phyloP scores from a whole-genome alignment of 2,113 vertebrate genomes.

The Salvator merianae region DNA sequence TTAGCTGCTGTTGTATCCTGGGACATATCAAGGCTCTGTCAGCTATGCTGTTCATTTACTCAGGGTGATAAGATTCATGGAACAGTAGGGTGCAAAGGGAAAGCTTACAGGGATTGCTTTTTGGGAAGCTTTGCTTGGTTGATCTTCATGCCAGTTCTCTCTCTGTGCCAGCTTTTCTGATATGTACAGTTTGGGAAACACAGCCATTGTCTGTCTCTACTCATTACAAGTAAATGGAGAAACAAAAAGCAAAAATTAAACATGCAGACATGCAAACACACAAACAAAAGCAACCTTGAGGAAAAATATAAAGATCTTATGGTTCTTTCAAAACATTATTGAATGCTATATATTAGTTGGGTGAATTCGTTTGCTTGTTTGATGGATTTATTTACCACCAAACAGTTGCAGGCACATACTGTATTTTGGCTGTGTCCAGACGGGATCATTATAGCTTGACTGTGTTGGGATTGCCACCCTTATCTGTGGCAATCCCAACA shows the following conservation, averaged over 20 bases:
- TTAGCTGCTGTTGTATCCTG: neutral
- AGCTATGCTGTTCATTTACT: neutral
- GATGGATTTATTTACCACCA: no score
- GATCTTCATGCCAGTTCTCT: neutral
- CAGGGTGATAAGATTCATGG: neutral
- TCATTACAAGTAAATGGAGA: conserved; percentile 55
- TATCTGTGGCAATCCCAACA: no score
- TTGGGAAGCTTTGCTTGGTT: neutral
- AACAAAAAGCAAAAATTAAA: neutral
- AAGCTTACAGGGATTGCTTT: neutral
- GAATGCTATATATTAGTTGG: neutral
- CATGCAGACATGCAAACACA: no score
- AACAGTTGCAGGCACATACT: no score
- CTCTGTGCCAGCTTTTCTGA: accelerated
- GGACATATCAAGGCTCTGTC: neutral
- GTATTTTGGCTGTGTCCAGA: no score
- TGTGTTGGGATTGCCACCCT: no score
- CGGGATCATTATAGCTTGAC: no score
- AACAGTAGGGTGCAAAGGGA: neutral
- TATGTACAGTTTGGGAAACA: neutral
- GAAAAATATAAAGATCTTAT: neutral
- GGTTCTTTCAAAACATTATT: neutral
- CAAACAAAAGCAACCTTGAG: neutral
- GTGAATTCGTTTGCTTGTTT: neutral
- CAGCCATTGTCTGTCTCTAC: accelerated